Base-by-base conservation (phyloP, 1,140 invertebrate species). In the Brachionus rubens region DNA sequence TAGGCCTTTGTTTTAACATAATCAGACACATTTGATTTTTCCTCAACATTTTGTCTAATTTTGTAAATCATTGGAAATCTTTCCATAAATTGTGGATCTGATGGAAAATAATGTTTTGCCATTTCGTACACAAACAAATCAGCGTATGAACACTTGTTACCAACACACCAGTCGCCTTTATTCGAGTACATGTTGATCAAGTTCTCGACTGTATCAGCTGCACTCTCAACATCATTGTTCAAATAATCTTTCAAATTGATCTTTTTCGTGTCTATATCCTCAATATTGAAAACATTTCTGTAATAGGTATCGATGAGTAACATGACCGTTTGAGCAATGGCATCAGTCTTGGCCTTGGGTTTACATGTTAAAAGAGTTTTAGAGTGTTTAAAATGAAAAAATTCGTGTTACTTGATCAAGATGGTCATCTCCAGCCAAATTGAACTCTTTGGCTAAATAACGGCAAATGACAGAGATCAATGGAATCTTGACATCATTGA, bases 61-160 rank as follows among this genome's bases (percentile, higher is more conserved):
- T 72, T 54, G 50, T 72, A 72, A 30, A 72, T 30, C 19, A 50
- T 19, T 33, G 68, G 68, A 72, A 72, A 72, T 48, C 68, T 36
- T 52, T 72, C 43, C 14, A 33, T 50, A 72, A 72, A 54, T 40
- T 50, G 26, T 10, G 30, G n/a, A 54, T 54, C 68, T 19, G 46
- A 33, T 33, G 68, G 68, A 50, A 72, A 72, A 48, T 72, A 72
- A 26, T 54, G 46, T 12, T 72, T 48, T 2, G 50, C 68, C 68
- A 72, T 48, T 41, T 72, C 68, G 24, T 26, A 72, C 3, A 72
- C 68, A 72, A 72, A 72, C 68, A 72, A 50, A 72, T 72, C 68
- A 1, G 68, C 68, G 12, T 72, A 72, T 10, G 68, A 40, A 1
- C 28, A 54, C 21, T 72, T 72, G 14, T 72, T 41, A 30, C 1